Conservation (phyloP, 2,113 vertebrate genomes). For the human (Homo sapiens) region GRCh38 chr3:86461001-86461500, state of each 20-base stretch:
- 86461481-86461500: neutral
- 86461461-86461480: neutral
- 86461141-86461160: neutral
- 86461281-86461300: neutral
- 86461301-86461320: neutral
- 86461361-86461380: neutral
- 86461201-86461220: neutral
- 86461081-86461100: neutral
- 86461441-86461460: neutral
- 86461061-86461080: neutral
- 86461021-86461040: neutral
- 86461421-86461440: neutral
- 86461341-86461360: neutral
- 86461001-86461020: neutral
- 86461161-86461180: neutral
- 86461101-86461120: neutral
- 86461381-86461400: neutral
- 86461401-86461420: neutral
- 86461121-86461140: neutral
- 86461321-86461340: neutral
- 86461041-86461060: neutral
- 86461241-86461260: neutral
- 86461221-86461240: neutral
- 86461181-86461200: neutral
- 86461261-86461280: neutral